Evolutionary conservation across 2,888 invertebrate species (phyloP), one percentile per base, ranked within the genome.

Genomic region (Smittia aterrima): DNA sequence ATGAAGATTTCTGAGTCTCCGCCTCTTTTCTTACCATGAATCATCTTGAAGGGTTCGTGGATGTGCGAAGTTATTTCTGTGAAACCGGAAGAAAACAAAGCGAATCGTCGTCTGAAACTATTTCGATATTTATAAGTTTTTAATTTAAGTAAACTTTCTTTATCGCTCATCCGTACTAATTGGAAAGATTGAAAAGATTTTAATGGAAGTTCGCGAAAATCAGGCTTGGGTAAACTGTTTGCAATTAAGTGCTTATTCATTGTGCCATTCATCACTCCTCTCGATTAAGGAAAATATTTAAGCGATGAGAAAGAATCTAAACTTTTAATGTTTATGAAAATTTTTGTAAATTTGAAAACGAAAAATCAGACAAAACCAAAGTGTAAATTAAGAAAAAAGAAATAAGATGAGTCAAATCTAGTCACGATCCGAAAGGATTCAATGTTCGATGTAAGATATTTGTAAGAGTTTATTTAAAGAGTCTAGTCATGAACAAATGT

Each of bases 181-280:
- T 64, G 13, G 20, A n/a, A 24, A 47, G n/a, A 47, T n/a, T 13
- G n/a, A 11, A 47, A 47, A 11, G 11, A 16, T 47, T 47, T 47
- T 13, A 47, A 47, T 4, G 9, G 16, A 47, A 16, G 11, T 47
- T 64, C 25, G 3, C 16, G 64, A 27, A 64, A 16, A 1, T n/a
- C 22, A 25, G 64, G 24, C 16, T 64, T 22, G 64, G 64, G 64
- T 64, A 25, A 58, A 64, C 27, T 64, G 64, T 64, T 64, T 64
- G 64, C 64, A 64, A 64, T 64, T 64, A 64, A 64, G 25, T 64
- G 64, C 27, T 27, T 27, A 64, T 64, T 64, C 64, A 64, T 27
- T 64, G 64, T 64, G 64, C 64, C 64, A 64, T 58, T 22, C 3
- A 11, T 1, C 11, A 9, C 58, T 18, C n/a, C 13, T 7, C 38